Evolutionary conservation across 2,888 invertebrate species (phyloP).

Genomic region (Calliscelio sp.): DNA sequence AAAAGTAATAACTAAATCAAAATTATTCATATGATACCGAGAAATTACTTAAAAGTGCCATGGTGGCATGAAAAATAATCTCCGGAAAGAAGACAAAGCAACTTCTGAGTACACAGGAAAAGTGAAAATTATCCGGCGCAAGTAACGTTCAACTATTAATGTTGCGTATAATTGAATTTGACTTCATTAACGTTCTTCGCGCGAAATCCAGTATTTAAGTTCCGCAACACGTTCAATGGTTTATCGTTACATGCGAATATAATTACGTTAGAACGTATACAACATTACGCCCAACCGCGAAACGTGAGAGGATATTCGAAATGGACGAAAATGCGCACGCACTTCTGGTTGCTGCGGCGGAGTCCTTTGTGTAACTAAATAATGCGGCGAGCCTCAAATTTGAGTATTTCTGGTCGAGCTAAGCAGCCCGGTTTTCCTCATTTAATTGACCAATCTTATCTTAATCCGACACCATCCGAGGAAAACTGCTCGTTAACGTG

Average conservation of each 20-base stretch:
- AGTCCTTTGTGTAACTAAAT: conserved; percentile 71
- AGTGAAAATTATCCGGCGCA: conserved; percentile 48
- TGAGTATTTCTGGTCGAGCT: conserved; percentile 71
- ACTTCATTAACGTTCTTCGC: conserved; percentile 63
- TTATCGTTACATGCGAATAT: conserved; percentile 73
- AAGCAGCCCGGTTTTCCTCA: conserved; percentile 41
- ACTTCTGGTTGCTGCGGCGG: conserved; percentile 25
- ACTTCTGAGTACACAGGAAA: conserved; percentile 13
- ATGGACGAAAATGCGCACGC: conserved; percentile 61
- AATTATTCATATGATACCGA: not conserved
- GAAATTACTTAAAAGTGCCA: conserved; percentile 18
- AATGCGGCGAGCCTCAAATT: conserved; percentile 75
- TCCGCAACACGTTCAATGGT: conserved; percentile 72
- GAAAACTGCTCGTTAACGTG: conserved; percentile 60
- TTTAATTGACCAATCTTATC: conserved; percentile 67
- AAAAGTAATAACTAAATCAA: conserved; percentile 24
- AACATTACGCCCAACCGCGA: conserved; percentile 56
- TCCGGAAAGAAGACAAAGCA: conserved; percentile 18
- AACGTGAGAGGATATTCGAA: conserved; percentile 73
- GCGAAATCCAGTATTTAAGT: conserved; percentile 68
- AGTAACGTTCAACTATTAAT: conserved; percentile 54
- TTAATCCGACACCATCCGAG: conserved; percentile 48
- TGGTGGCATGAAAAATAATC: conserved; percentile 20
- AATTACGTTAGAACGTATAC: conserved; percentile 70
- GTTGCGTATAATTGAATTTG: conserved; percentile 70